Base-by-base conservation (phyloP, 2,797 vertebrate species). In the Hyperoplus lanceolatus region DNA sequence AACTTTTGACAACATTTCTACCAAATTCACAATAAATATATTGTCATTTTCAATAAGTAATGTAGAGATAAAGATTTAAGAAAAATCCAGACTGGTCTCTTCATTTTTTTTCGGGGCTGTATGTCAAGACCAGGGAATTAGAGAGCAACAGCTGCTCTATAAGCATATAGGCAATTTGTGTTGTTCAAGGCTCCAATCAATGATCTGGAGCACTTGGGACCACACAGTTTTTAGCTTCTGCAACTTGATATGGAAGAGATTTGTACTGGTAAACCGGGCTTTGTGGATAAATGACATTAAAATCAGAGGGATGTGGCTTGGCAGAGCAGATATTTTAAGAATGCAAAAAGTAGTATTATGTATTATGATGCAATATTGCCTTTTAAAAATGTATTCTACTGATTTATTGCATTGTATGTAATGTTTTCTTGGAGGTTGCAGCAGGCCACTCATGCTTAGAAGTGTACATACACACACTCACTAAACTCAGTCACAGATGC, bases 231-330 rank as follows among this genome's bases (percentile, higher is more conserved):
- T 36, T 39, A 62, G 29, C 39, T 57, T 59, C 16, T 54, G 67
- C 48, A 36, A 56, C 39, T 45, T n/a, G 42, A 45, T 16, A 11
- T 63, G 49, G 62, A 53, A 68, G 21, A 56, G 21, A 69, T 15
- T 49, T 29, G 39, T 18, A 15, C 10, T 46, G 9, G 51, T 60
- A 8, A 42, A 29, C n/a, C 48, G 41, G 14, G n/a, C 5, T 66
- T 18, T 69, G 43, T 45, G 1, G 14, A 36, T 46, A 65, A 45
- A 39, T 9, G 10, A 59, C 71, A 38, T 21, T 59, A 50, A 9
- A 69, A 56, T 15, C 3, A 68, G 53, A 51, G 10, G 4, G 53
- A 46, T 43, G 45, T 10, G 16, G 14, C 6, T 14, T 39, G 11
- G 13, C 36, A 16, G 6, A 15, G 43, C 8, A 15, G 5, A 8